Conservation (phyloP, 2,113 vertebrate genomes). For the Spea multiplicata region DNA sequence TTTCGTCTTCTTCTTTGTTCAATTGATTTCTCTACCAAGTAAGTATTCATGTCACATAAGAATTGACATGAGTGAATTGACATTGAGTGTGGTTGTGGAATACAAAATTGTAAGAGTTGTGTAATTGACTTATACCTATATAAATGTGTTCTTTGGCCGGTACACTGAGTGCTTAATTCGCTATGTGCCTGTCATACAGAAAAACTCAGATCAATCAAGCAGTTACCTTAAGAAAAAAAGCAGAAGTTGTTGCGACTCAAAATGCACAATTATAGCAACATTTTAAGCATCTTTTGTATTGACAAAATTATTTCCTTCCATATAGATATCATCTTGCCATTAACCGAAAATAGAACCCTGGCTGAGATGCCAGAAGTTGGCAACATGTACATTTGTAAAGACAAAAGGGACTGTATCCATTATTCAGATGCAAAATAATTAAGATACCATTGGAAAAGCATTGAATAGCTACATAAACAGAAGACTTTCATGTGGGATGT, state of each 20-base stretch:
- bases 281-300: neutral
- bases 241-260: neutral
- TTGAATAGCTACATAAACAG: conserved; percentile 61
- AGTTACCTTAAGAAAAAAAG: neutral
- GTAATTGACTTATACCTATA: neutral
- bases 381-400: conserved; percentile 60
- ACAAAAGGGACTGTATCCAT: conserved; percentile 61
- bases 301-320: conserved; percentile 50
- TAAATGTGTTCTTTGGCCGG: neutral
- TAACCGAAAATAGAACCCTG: conserved; percentile 58
- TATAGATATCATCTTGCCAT: conserved; percentile 54
- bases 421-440: conserved; percentile 62
- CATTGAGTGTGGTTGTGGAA: too few species aligned
- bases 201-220: neutral
- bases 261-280: neutral
- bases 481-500: conserved; percentile 55
- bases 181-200: neutral
- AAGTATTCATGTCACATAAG: too few species aligned
- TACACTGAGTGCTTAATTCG: neutral
- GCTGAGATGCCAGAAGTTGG: conserved; percentile 51
- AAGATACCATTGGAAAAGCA: conserved; percentile 58
- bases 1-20: too few species aligned
- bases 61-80: too few species aligned
- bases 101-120: neutral
- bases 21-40: too few species aligned